A percentile compares a stretch with the other conserved stretches of the same genome.
phyloP scores from a whole-genome alignment of 2,888 invertebrate species.

The Pteria penguin region DNA sequence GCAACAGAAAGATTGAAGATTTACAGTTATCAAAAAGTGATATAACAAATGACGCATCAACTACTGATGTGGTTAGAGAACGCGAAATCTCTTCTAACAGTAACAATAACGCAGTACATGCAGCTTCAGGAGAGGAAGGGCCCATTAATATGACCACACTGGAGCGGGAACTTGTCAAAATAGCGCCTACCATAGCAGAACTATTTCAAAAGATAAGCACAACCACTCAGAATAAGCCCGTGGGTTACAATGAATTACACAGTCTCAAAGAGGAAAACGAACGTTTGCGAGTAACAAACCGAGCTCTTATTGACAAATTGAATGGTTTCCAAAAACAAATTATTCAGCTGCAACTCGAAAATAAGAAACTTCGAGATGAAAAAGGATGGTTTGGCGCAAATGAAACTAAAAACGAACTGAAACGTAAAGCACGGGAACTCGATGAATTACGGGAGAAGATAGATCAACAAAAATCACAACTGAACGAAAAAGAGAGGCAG shows the following conservation, averaged over 20 bases:
- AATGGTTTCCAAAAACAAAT: slow-evolving; percentile 63
- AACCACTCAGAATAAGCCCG: slow-evolving; percentile 47
- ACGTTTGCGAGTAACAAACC: slow-evolving; percentile 56
- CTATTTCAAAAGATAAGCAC: slow-evolving; percentile 58
- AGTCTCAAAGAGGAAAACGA: slow-evolving; percentile 60
- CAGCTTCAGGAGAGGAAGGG: slow-evolving; percentile 37
- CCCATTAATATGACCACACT: slow-evolving; percentile 54
- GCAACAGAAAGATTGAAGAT: too few species aligned
- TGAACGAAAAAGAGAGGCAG: slow-evolving; percentile 58
- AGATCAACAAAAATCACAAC: slow-evolving; percentile 50
- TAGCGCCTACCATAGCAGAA: slow-evolving; percentile 63
- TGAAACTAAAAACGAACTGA: slow-evolving; percentile 51
- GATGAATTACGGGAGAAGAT: slow-evolving; percentile 51
- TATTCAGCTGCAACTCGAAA: slow-evolving; percentile 61
- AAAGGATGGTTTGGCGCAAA: slow-evolving; percentile 50
- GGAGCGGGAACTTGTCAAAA: slow-evolving; percentile 57
- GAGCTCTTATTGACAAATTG: slow-evolving; percentile 58
- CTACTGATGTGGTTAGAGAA: too few species aligned
- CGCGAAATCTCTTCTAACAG: too few species aligned
- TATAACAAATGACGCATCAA: too few species aligned
- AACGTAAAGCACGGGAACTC: slow-evolving; percentile 49
- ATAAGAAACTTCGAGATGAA: slow-evolving; percentile 57
- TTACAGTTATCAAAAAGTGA: too few species aligned
- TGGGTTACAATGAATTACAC: slow-evolving; percentile 48
- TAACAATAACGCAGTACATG: slow-evolving; percentile 34